Evolutionary conservation across 2,113 vertebrate species (phyloP).

Genomic region (Oryzias curvinotus): DNA sequence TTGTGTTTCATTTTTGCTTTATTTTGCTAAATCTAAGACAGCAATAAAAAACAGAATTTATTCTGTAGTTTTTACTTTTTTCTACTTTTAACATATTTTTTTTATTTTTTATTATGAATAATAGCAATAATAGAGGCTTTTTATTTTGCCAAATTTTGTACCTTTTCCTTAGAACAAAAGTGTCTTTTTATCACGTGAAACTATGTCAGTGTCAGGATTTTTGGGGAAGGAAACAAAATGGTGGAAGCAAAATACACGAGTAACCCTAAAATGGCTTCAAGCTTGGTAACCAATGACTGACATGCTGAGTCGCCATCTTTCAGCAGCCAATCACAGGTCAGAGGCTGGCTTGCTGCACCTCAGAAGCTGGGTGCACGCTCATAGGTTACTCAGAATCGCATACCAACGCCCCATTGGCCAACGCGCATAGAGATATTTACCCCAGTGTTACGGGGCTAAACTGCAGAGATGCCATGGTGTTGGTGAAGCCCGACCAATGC

Average conservation of each 20-base stretch:
- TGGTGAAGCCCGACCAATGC: constrained; percentile 2
- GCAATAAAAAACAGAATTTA: no score
- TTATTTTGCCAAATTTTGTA: no score
- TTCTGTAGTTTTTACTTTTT: neutral
- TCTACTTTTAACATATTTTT: neutral
- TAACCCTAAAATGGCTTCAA: constrained; percentile 68
- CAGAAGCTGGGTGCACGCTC: neutral
- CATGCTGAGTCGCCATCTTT: neutral
- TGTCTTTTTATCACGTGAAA: no score
- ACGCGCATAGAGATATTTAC: constrained; percentile 12
- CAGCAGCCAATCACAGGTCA: constrained; percentile 46
- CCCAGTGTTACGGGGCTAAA: constrained; percentile 63
- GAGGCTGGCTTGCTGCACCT: constrained; percentile 8
- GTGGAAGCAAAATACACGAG: constrained; percentile 26
- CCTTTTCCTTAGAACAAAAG: no score
- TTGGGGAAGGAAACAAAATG: constrained; percentile 57
- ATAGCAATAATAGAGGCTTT: no score
- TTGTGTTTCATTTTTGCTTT: no score
- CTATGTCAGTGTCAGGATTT: no score
- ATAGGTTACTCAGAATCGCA: constrained; percentile 50
- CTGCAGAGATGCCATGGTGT: constrained; percentile 40
- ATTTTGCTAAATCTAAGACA: no score
- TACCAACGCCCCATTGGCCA: constrained; percentile 48
- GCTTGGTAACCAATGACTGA: constrained; percentile 50
- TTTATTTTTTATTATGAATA: neutral